Base-by-base conservation (phyloP, 2,797 vertebrate genomes). In the Lophotriccus pileatus region DNA sequence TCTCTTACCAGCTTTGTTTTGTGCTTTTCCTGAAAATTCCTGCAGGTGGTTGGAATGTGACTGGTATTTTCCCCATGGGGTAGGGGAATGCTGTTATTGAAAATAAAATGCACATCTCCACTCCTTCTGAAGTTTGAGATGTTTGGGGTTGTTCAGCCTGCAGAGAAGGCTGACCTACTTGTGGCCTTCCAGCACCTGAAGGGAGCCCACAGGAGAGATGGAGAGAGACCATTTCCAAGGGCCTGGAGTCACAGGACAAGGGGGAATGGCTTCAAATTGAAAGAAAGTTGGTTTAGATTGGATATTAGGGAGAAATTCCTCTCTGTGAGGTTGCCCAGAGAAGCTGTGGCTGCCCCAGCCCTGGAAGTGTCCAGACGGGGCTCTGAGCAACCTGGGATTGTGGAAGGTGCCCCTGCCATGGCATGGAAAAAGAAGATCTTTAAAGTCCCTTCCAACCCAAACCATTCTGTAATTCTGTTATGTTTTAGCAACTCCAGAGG, bases 291-390 rank as follows among this genome's bases (percentile, higher is more conserved):
- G 15, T 2, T 72, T 37, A n/a, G 8, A 8, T 37, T 16, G 27
- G 15, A 24, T 44, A 44, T 24, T 0, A 0, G 52, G 19, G 20
- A 44, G 2, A 6, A 72, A 72, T 50, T 49, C 0, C 15, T 56
- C 43, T 22, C 22, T 77, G 10, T 21, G 36, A 14, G 47, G 28
- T 0, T 52, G 8, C 12, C 9, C 64, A 70, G 47, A 55, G 56
- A 0, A 70, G 30, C 21, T 78, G 74, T 70, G 56, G 21, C 34
- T 70, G 64, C 13, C 14, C 30, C 56, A 69, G 25, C 9, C 21
- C 73, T 49, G 27, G 32, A 0, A 55, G 14, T 32, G 58, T 20
- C 25, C 36, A 20, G 18, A 39, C 4, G 22, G n/a, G n/a, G 22
- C n/a, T 56, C 3, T 2, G 55, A 56, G n/a, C n/a, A 56, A 15